phyloP scores from a whole-genome alignment of 64 coral and sea anemone genomes.

The Pocillopora damicornis region DNA sequence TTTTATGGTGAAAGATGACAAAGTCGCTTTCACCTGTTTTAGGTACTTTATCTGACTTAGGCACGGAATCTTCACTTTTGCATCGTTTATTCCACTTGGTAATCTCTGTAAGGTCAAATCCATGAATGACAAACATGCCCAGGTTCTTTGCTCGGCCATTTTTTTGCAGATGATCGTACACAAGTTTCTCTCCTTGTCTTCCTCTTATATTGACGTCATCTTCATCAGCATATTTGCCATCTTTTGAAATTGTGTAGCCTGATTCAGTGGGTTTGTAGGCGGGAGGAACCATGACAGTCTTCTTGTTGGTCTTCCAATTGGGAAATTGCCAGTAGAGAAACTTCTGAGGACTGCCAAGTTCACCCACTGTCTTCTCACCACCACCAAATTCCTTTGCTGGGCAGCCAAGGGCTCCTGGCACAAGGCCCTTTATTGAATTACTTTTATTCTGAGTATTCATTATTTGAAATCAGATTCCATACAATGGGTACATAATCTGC shows the following conservation, averaged over 20 bases:
- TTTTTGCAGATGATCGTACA: slow-evolving; percentile 24
- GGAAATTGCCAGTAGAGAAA: slow-evolving; percentile 55
- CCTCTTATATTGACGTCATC: slow-evolving; percentile 30
- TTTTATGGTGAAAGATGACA: slow-evolving; percentile 47
- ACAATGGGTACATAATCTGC: background rate
- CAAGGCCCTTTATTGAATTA: background rate
- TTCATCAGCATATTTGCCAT: slow-evolving; percentile 29
- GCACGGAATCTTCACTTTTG: background rate
- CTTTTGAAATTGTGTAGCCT: slow-evolving; percentile 20
- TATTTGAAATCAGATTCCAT: background rate
- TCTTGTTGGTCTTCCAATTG: slow-evolving; percentile 31
- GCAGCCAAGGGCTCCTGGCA: background rate
- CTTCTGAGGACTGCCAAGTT: slow-evolving; percentile 25
- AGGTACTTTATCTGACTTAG: background rate
- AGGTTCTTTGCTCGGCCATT: slow-evolving; percentile 9
- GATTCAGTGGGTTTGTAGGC: slow-evolving; percentile 1
- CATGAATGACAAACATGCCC: slow-evolving; percentile 59
- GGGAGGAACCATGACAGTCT: slow-evolving; percentile 54
- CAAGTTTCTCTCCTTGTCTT: slow-evolving; percentile 33
- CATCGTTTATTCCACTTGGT: slow-evolving; percentile 26
- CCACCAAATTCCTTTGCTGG: slow-evolving; percentile 15
- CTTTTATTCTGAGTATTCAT: background rate
- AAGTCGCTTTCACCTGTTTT: slow-evolving; percentile 41
- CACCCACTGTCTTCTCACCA: background rate
- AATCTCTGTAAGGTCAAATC: slow-evolving; percentile 32